Conservation (phyloP, 2,888 invertebrate species). For the Trachelus stipa region DNA sequence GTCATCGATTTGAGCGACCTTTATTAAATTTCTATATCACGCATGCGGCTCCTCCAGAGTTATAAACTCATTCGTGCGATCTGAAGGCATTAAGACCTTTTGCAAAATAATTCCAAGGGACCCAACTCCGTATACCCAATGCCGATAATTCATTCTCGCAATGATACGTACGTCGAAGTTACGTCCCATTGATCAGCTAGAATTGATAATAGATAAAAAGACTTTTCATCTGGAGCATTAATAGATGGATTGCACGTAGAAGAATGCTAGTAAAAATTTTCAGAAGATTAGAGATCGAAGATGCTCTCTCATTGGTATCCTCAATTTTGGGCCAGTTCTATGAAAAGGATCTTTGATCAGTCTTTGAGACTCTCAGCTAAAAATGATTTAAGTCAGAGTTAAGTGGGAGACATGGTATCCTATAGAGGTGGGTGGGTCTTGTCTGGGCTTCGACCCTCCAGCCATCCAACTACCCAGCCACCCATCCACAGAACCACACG, state of each 20-base stretch:
- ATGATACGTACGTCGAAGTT: background rate
- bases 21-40: constrained; percentile 8
- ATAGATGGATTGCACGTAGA: background rate
- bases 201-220: background rate
- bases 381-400: constrained; percentile 32
- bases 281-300: background rate
- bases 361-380: background rate
- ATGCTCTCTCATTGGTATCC: no score
- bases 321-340: background rate
- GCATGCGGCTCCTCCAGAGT: background rate
- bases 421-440: constrained; percentile 49
- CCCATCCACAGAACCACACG: constrained; percentile 31
- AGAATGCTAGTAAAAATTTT: background rate
- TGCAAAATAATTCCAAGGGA: background rate
- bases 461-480: constrained; percentile 22
- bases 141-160: background rate
- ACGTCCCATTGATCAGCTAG: background rate
- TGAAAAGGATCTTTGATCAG: background rate
- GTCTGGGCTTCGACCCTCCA: constrained; percentile 60
- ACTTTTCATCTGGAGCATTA: background rate
- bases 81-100: no score
- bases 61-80: background rate
- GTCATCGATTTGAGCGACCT: constrained; percentile 28
- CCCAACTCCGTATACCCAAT: background rate
- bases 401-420: constrained; percentile 47